Percentiles rank a stretch among this genome's conserved stretches.
These are phyloP conservation scores for Mastomys coucha DNA, from an alignment of 2,113 vertebrate genomes.

Conservation along the genomic window DNA sequence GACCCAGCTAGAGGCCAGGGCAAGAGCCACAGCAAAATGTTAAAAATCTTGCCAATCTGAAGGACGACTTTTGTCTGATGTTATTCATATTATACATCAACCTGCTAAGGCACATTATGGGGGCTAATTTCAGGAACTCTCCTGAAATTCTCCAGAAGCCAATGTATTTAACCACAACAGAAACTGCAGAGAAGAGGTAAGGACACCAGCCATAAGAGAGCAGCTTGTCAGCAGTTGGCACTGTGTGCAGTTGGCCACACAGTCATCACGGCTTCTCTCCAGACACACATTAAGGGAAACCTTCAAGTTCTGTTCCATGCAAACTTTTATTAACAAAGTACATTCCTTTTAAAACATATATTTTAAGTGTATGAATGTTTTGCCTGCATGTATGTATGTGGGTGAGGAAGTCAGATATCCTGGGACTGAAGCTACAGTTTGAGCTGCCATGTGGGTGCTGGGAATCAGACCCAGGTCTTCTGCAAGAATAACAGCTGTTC, in stretches of 20 bases:
- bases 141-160: not conserved
- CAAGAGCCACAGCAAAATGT: not conserved
- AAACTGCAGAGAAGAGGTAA: not conserved
- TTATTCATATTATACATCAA: rapidly evolving
- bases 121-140: slow-evolving; percentile 28
- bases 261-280: not conserved
- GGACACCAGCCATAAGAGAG: not conserved
- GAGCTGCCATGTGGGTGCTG: not conserved
- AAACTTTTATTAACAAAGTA: slow-evolving; percentile 44
- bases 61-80: slow-evolving; percentile 62
- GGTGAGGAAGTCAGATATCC: not conserved
- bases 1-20: not conserved
- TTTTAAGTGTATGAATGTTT: not conserved
- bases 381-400: not conserved
- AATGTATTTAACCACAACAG: not conserved
- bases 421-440: not conserved
- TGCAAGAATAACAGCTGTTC: not conserved
- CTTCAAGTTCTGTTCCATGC: not conserved
- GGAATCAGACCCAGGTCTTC: not conserved
- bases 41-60: slow-evolving; percentile 29
- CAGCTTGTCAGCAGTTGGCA: not conserved
- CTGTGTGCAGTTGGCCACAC: not conserved
- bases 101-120: not conserved
- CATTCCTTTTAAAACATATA: not conserved
- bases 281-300: slow-evolving; percentile 6